Conservation (phyloP, 2,888 invertebrate species). For the Polia nebulosa region DNA sequence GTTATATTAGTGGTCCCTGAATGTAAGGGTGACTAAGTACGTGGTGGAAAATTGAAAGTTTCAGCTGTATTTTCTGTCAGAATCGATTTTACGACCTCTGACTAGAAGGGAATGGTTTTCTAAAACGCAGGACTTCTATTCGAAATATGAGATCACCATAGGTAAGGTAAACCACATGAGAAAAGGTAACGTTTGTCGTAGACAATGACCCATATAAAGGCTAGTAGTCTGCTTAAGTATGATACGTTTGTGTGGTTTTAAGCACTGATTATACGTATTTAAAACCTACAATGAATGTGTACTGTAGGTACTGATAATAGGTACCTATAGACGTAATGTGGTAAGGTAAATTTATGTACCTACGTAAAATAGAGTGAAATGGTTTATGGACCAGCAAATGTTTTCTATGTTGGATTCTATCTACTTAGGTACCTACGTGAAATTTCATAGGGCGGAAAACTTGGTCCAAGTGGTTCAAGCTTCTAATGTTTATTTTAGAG, state of each 20-base stretch:
- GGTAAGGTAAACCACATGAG: not conserved
- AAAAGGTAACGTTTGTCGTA: slow-evolving; percentile 2
- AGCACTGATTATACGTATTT: slow-evolving; percentile 10
- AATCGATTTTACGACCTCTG: not conserved
- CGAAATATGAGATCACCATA: not conserved
- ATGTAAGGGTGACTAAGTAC: too few species aligned
- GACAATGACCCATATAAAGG: slow-evolving; percentile 48
- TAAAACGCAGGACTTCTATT: too few species aligned
- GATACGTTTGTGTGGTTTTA: slow-evolving; percentile 24
- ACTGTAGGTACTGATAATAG: slow-evolving; percentile 8
- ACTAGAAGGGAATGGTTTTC: not conserved
- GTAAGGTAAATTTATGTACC: too few species aligned
- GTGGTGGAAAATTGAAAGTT: not conserved
- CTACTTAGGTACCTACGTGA: too few species aligned
- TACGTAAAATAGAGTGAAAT: too few species aligned
- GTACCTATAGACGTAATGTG: not conserved
- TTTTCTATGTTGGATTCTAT: too few species aligned
- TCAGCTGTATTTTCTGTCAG: not conserved
- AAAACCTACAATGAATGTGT: slow-evolving; percentile 25
- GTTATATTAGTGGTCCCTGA: not conserved
- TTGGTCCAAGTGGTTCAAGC: too few species aligned
- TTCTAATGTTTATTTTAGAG: too few species aligned
- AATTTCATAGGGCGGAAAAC: too few species aligned
- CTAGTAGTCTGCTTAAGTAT: slow-evolving; percentile 31
- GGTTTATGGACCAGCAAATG: not conserved